Evolutionary conservation across 2,888 invertebrate species (phyloP).

Genomic region (Hermaeophaga mercurialis): DNA sequence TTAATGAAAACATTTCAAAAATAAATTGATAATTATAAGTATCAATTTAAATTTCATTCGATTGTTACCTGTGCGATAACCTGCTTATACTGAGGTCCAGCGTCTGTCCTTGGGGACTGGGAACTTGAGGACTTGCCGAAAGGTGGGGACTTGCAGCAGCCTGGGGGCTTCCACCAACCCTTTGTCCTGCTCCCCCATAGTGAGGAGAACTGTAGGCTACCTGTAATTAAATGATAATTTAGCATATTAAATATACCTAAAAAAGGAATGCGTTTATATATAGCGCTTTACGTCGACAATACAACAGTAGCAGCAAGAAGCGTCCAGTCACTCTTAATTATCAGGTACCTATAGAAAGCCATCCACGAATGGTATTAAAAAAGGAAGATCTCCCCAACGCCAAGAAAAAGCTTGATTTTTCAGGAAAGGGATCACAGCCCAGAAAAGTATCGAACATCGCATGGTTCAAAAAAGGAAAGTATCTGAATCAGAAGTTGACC

Average conservation of each 20-base stretch:
- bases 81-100: conserved; percentile 87
- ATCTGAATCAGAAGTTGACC: too few species aligned
- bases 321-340: too few species aligned
- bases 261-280: too few species aligned
- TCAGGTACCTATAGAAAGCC: too few species aligned
- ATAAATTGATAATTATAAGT: background rate
- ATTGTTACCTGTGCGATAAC: conserved; percentile 76
- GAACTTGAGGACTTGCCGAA: conserved; percentile 86
- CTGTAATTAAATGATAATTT: conserved; percentile 56
- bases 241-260: background rate
- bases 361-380: too few species aligned
- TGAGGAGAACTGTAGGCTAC: conserved; percentile 78
- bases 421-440: too few species aligned
- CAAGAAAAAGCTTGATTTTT: too few species aligned
- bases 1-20: background rate
- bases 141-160: conserved; percentile 84
- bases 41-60: background rate
- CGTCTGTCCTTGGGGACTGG: conserved; percentile 89
- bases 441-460: too few species aligned
- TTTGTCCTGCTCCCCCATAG: conserved; percentile 67
- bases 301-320: too few species aligned
- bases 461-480: too few species aligned
- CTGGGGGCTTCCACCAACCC: conserved; percentile 79
- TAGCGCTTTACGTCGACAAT: too few species aligned
- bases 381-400: too few species aligned